Base-by-base conservation (phyloP, 2,888 invertebrate species). In the Amphipoea oculea region DNA sequence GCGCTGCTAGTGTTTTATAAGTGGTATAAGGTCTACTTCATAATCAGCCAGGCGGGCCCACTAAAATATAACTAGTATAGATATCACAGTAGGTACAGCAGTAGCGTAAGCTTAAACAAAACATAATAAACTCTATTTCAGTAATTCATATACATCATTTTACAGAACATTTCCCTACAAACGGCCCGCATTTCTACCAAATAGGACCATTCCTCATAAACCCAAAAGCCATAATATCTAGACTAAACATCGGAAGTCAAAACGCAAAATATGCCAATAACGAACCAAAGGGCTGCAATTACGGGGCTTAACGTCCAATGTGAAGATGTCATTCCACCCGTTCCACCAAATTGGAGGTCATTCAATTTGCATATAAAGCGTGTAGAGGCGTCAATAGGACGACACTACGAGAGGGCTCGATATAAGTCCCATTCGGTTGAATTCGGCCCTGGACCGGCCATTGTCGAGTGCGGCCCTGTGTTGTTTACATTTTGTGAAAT, bases 281-380 rank as follows among this genome's bases (percentile, higher is more conserved):
- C 79, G 85, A 85, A 83, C 76, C 82, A 88, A 90, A 89, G 87
- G 88, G 88, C 88, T 88, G 89, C 90, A 92, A 93, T 94, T 92
- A 91, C 86, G 87, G 86, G 63, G 89, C 83, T 90, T 90, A 92
- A 89, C 89, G 87, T 83, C 86, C 92, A 89, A 91, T 92, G 93
- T 93, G 93, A 93, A 93, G 94, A 94, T 93, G 92, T 93, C 93
- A 94, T 93, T 92, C 87, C 89, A 90, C 90, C 90, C 91, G 85
- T 89, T 90, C 83, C 83, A 86, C 89, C 92, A 93, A 95, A 95
- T 95, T 95, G 94, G 92, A 91, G 93, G 94, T 94, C 95, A 95
- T 96, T 94, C 92, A 94, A 96, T 96, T 96, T 96, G 94, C 96
- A 95, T 96, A 95, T 94, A 95, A 94, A 96, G 93, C 94, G 92